Percentiles rank a stretch among this genome's conserved stretches.
These are phyloP conservation scores for Agonopterix subpropinquella DNA, from an alignment of 2,888 invertebrate species.

Conservation along the genomic window DNA sequence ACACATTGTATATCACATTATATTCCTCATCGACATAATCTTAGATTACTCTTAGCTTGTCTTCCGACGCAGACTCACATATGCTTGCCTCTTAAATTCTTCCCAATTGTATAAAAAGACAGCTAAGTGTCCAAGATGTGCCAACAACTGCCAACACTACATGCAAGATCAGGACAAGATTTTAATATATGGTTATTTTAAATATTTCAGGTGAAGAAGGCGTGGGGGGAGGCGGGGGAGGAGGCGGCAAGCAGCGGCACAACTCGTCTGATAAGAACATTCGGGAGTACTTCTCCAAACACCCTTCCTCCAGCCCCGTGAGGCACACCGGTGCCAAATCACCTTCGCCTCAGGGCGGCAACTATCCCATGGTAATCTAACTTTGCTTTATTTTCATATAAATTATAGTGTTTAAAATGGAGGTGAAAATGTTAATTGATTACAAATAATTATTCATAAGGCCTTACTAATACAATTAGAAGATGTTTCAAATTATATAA, in stretches of 20 bases:
- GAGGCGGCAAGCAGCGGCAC: conserved; percentile 66
- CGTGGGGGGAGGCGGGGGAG: conserved; percentile 75
- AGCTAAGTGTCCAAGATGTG: no score
- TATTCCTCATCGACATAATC: not conserved
- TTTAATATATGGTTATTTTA: no score
- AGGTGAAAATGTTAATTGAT: not conserved
- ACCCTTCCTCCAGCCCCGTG: conserved; percentile 88
- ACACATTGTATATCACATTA: not conserved
- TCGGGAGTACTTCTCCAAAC: conserved; percentile 92
- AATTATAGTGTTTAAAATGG: not conserved
- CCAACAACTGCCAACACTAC: no score
- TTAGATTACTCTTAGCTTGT: no score
- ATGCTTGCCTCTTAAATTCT: no score
- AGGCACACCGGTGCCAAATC: conserved; percentile 88
- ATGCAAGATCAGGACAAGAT: no score
- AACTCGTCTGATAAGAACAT: conserved; percentile 86
- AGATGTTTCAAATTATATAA: not conserved
- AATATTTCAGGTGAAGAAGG: conserved; percentile 59
- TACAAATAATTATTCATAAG: not conserved
- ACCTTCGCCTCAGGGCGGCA: conserved; percentile 86
- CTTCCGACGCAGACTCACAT: no score
- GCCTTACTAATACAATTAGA: no score
- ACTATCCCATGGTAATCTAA: conserved; percentile 83
- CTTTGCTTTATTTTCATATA: no score
- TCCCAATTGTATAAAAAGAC: no score